These are phyloP conservation scores for Mobula birostris DNA, from an alignment of 2,113 vertebrate genomes.

Conservation along the genomic window DNA sequence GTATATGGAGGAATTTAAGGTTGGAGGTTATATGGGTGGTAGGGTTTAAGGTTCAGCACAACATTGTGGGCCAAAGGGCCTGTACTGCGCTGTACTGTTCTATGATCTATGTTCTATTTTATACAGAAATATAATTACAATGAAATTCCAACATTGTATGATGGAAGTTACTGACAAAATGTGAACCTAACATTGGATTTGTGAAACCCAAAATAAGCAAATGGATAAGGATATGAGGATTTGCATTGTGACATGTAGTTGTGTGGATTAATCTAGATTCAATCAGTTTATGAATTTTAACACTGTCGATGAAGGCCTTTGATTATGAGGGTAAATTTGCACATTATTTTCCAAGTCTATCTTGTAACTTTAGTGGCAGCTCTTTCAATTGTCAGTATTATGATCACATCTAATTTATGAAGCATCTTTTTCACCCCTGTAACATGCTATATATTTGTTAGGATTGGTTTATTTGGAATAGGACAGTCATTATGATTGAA, in stretches of 20 bases:
- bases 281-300: neutral
- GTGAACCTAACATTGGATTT: neutral
- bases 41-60: no score
- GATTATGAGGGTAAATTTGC: neutral
- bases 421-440: neutral
- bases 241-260: neutral
- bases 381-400: neutral
- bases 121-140: neutral
- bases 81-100: no score
- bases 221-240: neutral
- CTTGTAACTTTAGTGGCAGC: neutral
- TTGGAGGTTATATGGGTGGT: no score
- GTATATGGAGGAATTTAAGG: no score
- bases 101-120: no score
- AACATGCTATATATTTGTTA: neutral
- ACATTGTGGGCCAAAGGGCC: no score
- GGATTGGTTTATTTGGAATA: neutral
- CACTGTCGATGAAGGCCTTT: neutral
- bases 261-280: neutral
- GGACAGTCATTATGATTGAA: neutral
- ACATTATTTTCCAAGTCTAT: neutral
- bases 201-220: neutral
- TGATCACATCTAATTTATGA: neutral
- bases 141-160: neutral
- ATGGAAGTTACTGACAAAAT: neutral